A percentile compares a stretch with the other conserved stretches of the same genome.
phyloP scores from a whole-genome alignment of 2,113 vertebrate genomes.

The Trematomus loennbergii region DNA sequence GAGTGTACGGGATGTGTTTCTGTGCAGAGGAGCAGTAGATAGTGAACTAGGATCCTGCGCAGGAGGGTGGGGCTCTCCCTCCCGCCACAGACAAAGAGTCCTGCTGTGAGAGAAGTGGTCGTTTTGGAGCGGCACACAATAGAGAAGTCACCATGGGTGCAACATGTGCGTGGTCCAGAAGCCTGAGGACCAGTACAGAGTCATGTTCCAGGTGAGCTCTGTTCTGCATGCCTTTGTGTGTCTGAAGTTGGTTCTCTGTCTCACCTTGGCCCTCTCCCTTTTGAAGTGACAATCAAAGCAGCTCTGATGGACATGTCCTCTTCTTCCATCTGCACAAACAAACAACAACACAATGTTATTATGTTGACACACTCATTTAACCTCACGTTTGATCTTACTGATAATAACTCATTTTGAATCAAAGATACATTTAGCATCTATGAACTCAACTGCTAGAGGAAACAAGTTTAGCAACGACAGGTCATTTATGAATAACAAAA shows the following conservation, averaged over 20 bases:
- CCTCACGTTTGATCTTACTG: neutral
- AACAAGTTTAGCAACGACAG: neutral
- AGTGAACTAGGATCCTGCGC: constrained; percentile 41
- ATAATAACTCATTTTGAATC: neutral
- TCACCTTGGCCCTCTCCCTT: constrained; percentile 3
- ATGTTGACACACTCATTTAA: constrained; percentile 1
- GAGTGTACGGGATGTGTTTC: constrained; percentile 36
- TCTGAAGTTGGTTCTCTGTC: neutral
- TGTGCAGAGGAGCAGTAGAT: constrained; percentile 49
- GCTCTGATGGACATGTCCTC: neutral
- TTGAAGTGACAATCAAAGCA: constrained; percentile 9
- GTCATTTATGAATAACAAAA: neutral
- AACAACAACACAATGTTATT: neutral
- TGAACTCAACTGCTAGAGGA: neutral
- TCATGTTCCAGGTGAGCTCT: constrained; percentile 92
- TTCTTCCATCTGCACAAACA: constrained; percentile 5
- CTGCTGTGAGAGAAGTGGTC: constrained; percentile 46
- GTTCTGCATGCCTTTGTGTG: constrained; percentile 24
- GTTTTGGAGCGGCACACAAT: constrained; percentile 30
- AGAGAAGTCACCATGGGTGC: constrained; percentile 86
- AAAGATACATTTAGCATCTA: neutral
- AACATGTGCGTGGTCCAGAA: constrained; percentile 95
- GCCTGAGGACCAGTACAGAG: constrained; percentile 93
- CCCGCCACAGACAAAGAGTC: constrained; percentile 73
- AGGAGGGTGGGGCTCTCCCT: constrained; percentile 73